A percentile compares a stretch with the other conserved stretches of the same genome.
Evolutionary conservation across 2,888 invertebrate genomes (phyloP).

Genomic region (Aphodius granarius): DNA sequence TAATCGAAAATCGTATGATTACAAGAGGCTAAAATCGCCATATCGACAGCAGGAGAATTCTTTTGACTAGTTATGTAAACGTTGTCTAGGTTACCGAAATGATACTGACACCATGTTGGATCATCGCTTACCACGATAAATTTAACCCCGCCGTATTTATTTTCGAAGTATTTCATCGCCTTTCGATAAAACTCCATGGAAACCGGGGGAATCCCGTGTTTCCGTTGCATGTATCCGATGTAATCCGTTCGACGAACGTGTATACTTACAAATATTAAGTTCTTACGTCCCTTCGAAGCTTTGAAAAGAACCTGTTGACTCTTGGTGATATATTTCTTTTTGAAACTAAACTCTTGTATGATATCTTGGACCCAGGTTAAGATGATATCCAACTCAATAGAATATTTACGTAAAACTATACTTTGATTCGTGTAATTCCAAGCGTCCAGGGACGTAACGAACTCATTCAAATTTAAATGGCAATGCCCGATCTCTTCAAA

Average conservation of each 20-base stretch:
- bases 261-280: slow-evolving; percentile 56
- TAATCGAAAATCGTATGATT: slow-evolving; percentile 60
- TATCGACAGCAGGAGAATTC: slow-evolving; percentile 52
- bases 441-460: slow-evolving; percentile 56
- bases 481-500: slow-evolving; percentile 60
- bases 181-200: slow-evolving; percentile 49
- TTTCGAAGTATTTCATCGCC: slow-evolving; percentile 54
- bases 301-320: slow-evolving; percentile 54
- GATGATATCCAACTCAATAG: slow-evolving; percentile 59
- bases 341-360: slow-evolving; percentile 60
- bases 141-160: slow-evolving; percentile 48
- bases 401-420: slow-evolving; percentile 59
- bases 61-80: slow-evolving; percentile 51
- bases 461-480: slow-evolving; percentile 54
- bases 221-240: slow-evolving; percentile 58
- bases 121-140: slow-evolving; percentile 58
- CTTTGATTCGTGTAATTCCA: slow-evolving; percentile 62
- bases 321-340: slow-evolving; percentile 53
- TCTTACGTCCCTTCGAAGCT: slow-evolving; percentile 39
- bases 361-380: slow-evolving; percentile 61
- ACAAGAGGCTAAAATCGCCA: slow-evolving; percentile 56
- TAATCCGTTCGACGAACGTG: slow-evolving; percentile 63
- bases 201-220: slow-evolving; percentile 53
- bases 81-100: slow-evolving; percentile 47
- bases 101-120: slow-evolving; percentile 53